phyloP scores from a whole-genome alignment of 2,888 invertebrate species.

The Cantharis flavilabris region DNA sequence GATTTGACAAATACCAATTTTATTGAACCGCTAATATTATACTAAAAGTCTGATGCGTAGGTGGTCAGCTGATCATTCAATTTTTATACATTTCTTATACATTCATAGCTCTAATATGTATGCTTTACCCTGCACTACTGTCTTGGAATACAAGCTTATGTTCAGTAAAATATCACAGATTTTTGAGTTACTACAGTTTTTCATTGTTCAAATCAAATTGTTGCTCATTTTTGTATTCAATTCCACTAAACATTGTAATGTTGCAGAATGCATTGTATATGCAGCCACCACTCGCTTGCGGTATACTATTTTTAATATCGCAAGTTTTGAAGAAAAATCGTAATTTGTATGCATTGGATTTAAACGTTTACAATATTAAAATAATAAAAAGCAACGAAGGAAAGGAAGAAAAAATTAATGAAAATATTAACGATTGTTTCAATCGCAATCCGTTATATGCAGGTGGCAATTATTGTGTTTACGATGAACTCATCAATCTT shows the following conservation, averaged over 20 bases:
- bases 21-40: no score
- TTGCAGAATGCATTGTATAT: constrained; percentile 66
- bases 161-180: no score
- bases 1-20: neutral
- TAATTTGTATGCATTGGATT: constrained; percentile 41
- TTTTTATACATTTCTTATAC: no score
- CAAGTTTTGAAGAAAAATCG: constrained; percentile 61
- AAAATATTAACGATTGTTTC: constrained; percentile 61
- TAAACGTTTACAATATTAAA: constrained; percentile 28
- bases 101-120: no score
- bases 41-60: no score
- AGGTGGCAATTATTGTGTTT: constrained; percentile 73
- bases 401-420: neutral
- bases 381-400: constrained; percentile 22
- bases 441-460: constrained; percentile 85
- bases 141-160: no score
- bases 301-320: constrained; percentile 78
- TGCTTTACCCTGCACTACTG: no score
- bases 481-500: constrained; percentile 76
- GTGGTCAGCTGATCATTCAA: no score
- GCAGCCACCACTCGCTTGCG: constrained; percentile 79
- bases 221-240: neutral
- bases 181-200: no score
- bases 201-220: no score
- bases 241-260: constrained; percentile 37